These are phyloP conservation scores for Drosophila suboccidentalis DNA, from an alignment of 2,888 invertebrate genomes.

Conservation along the genomic window DNA sequence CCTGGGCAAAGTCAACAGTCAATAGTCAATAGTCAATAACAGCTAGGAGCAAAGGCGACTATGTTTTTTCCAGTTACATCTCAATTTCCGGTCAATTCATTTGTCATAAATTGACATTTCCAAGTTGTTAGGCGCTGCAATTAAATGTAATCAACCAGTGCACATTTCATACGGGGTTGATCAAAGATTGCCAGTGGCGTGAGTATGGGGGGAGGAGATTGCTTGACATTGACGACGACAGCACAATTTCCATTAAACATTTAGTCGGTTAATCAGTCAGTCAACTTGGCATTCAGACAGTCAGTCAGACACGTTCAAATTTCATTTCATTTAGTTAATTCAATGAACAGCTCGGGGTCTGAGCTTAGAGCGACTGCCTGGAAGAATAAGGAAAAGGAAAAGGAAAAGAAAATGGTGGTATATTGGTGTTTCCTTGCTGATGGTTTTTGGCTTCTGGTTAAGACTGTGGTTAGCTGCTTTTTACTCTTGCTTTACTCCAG, in stretches of 20 bases:
- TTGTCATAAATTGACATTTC: constrained; percentile 39
- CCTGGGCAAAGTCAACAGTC: not conserved
- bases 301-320: constrained; percentile 70
- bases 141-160: constrained; percentile 61
- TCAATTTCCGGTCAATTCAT: constrained; percentile 36
- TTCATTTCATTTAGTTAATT: constrained; percentile 78
- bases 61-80: not conserved
- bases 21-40: constrained; percentile 3
- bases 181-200: not conserved
- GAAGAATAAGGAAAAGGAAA: not conserved
- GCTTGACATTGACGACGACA: not conserved
- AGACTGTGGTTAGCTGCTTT: constrained; percentile 42
- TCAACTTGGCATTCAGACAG: constrained; percentile 44
- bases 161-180: constrained; percentile 1
- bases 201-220: not conserved
- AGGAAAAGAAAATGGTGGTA: not conserved
- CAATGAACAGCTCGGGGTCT: constrained; percentile 51
- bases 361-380: constrained; percentile 1
- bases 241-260: constrained; percentile 41
- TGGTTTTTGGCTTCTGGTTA: constrained; percentile 27
- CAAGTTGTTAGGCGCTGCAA: constrained; percentile 56
- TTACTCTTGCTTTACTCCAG: constrained; percentile 32
- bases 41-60: not conserved
- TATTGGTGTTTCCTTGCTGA: constrained; percentile 11
- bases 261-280: constrained; percentile 65